These are phyloP conservation scores for Xestobium rufovillosum DNA, from an alignment of 2,888 invertebrate genomes.

Conservation along the genomic window DNA sequence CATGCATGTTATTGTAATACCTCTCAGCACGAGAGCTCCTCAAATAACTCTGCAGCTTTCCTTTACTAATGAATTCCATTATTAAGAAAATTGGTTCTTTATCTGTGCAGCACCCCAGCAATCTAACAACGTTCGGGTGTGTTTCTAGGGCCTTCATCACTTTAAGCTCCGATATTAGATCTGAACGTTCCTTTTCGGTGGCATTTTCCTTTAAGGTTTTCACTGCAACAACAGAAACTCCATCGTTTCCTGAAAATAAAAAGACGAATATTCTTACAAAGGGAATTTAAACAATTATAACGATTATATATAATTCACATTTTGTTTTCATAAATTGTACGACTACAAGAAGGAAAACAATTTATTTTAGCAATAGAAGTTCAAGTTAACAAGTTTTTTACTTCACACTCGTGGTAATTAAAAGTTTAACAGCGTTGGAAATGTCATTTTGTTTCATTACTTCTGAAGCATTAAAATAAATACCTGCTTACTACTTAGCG, in stretches of 20 bases:
- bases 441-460: too few species aligned
- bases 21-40: conserved; percentile 79
- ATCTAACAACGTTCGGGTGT: conserved; percentile 82
- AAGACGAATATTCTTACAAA: too few species aligned
- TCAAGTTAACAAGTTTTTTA: too few species aligned
- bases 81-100: conserved; percentile 87
- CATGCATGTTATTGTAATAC: conserved; percentile 71
- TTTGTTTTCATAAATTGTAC: too few species aligned
- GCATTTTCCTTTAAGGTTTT: conserved; percentile 93
- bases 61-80: conserved; percentile 83
- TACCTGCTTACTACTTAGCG: too few species aligned
- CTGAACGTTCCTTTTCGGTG: conserved; percentile 76
- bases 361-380: too few species aligned
- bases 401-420: too few species aligned
- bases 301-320: too few species aligned
- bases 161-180: conserved; percentile 78
- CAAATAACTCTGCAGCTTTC: conserved; percentile 84
- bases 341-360: too few species aligned
- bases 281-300: too few species aligned
- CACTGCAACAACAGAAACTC: conserved; percentile 78
- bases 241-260: conserved; percentile 52
- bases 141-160: conserved; percentile 89
- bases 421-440: too few species aligned
- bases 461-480: too few species aligned
- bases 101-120: conserved; percentile 85